Base-by-base conservation (phyloP, 2,888 invertebrate species). In the Sinohyriopsis cumingii region DNA sequence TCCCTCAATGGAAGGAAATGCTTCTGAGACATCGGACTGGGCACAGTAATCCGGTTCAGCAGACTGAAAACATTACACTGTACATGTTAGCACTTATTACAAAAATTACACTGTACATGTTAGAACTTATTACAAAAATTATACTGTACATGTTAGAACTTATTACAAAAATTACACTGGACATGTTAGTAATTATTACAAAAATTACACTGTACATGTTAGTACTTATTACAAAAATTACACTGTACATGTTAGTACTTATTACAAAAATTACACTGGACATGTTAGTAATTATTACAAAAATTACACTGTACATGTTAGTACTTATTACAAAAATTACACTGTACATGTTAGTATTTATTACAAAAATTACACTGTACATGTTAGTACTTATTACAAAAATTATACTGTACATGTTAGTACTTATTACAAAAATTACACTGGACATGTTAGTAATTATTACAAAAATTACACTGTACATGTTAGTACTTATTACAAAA, bases 1-100 rank as follows among this genome's bases (percentile, higher is more conserved):
- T 57, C 98, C 98, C 70, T 97, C 98, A 77, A 99, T 91, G 25
- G 98, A 73, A 1, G 82, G 72, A 63, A 84, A 82, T 1, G 74
- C 75, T 33, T 78, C 74, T 1, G 83, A 71, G 19, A 72, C 69
- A 6, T 71, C 73, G 0, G 82, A 73, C 20, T 72, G 68, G n/a
- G 82, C 85, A 77, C 86, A 86, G 20, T 80, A 59, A 25, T 84
- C 79, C 24, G 77, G 73, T 3, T 68, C 73, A 9, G 67, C 65
- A 33, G 59, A 75, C 85, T 85, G 79, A 20, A 71, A 56, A 56
- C 65, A 55, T 22, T 28, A 25, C 45, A 45, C 45, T 45, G 45
- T 45, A 45, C 15, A 45, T 45, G 15, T 45, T 33, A 33, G 33
- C 33, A 9, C 33, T 33, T 33, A 33, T 33, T 33, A 33, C 33